phyloP scores from a whole-genome alignment of 2,113 vertebrate species.

The Ciconia stormi region DNA sequence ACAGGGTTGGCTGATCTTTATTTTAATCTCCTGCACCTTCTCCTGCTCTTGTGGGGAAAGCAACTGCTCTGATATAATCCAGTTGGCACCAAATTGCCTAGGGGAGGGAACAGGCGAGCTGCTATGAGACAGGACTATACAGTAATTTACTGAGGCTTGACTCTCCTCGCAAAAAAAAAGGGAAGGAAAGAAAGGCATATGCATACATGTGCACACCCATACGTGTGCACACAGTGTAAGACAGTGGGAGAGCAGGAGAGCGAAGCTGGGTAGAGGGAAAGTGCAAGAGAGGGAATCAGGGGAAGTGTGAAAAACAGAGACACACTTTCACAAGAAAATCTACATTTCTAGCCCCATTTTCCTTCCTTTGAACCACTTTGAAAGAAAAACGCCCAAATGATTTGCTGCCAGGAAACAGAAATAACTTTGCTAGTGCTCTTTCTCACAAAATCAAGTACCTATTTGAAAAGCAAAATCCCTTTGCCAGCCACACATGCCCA shows the following conservation, averaged over 20 bases:
- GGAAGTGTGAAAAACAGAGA: background rate
- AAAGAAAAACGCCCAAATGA: background rate
- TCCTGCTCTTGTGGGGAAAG: conserved; percentile 42
- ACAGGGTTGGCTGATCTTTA: conserved; percentile 57
- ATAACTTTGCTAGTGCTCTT: background rate
- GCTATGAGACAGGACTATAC: conserved; percentile 17
- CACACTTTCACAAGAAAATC: background rate
- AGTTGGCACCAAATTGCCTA: conserved; percentile 49
- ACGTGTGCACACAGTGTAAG: background rate
- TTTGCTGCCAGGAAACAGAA: background rate
- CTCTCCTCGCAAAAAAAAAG: background rate
- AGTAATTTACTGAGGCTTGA: conserved; percentile 6
- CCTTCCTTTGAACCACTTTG: background rate
- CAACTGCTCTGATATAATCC: conserved; percentile 60
- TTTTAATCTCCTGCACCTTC: conserved; percentile 60
- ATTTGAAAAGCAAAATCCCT: background rate
- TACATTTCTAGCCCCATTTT: background rate
- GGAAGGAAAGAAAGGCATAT: background rate
- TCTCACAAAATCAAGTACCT: background rate
- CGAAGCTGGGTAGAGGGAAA: background rate
- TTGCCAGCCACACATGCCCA: background rate
- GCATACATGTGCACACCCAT: no score
- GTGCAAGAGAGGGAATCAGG: background rate
- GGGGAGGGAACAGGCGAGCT: background rate
- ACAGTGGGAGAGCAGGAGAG: background rate